phyloP scores from a whole-genome alignment of 2,888 invertebrate species.

The Allygus modestus region DNA sequence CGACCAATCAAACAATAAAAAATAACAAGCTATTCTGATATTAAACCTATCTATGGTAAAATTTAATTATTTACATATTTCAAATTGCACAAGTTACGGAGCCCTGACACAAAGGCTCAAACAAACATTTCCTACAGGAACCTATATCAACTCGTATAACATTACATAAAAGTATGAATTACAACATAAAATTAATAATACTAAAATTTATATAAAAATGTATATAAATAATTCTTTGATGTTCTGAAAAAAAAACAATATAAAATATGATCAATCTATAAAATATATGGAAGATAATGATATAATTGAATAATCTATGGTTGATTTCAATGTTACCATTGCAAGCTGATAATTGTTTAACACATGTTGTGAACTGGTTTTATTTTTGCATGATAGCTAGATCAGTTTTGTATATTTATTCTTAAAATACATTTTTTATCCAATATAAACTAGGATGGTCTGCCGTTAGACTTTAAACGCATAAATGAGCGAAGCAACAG shows the following conservation, averaged over 20 bases:
- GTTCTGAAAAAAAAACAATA: background rate
- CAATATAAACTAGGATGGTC: no score
- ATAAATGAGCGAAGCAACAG: no score
- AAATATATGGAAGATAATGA: slow-evolving; percentile 17
- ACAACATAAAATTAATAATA: slow-evolving; percentile 45
- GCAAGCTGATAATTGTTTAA: slow-evolving; percentile 6
- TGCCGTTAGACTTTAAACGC: no score
- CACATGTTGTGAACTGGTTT: background rate
- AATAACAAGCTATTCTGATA: slow-evolving; percentile 14
- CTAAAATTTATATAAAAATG: slow-evolving; percentile 20
- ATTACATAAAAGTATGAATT: slow-evolving; percentile 33
- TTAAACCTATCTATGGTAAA: slow-evolving; percentile 29
- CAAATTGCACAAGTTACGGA: slow-evolving; percentile 33
- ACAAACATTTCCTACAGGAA: slow-evolving; percentile 33
- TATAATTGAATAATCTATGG: background rate
- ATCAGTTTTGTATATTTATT: no score
- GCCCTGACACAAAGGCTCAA: background rate
- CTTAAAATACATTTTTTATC: no score
- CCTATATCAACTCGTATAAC: slow-evolving; percentile 37
- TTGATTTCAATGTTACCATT: background rate
- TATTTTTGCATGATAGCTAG: no score
- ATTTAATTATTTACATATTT: slow-evolving; percentile 29
- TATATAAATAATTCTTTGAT: slow-evolving; percentile 7
- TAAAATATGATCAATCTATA: background rate
- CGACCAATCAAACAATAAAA: slow-evolving; percentile 2